Percentiles rank a stretch among this genome's conserved stretches.
Conservation (phyloP, 2,113 vertebrate species). For the Camelus dromedarius region DNA sequence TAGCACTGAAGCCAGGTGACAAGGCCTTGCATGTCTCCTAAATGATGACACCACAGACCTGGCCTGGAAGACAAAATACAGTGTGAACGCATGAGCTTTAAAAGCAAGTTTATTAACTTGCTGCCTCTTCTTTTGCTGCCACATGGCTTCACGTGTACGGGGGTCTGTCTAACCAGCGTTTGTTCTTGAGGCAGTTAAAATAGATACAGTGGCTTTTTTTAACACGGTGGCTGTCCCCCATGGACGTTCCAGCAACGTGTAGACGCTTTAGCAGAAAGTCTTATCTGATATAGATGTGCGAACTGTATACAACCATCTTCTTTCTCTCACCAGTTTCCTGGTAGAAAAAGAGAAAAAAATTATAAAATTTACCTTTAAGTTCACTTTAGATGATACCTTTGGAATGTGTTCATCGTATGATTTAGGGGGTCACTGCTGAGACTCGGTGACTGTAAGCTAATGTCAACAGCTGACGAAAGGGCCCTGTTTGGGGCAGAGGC, state of each 20-base stretch:
- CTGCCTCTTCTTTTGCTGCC: background rate
- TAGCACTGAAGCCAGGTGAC: background rate
- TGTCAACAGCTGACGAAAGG: background rate
- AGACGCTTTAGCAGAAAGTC: background rate
- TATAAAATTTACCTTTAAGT: background rate
- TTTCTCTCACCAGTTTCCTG: background rate
- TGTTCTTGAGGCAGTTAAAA: background rate
- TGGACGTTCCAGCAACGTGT: background rate
- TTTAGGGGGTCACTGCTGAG: background rate
- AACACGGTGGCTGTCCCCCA: background rate
- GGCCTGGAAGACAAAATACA: background rate
- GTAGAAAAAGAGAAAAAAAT: background rate
- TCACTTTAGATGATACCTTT: background rate
- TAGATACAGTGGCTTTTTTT: background rate
- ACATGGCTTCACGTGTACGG: accelerated
- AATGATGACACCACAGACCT: background rate
- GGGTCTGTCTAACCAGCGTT: background rate
- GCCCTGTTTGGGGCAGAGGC: too few relatives aligned
- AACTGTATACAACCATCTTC: background rate
- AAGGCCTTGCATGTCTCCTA: background rate
- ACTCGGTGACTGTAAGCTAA: background rate
- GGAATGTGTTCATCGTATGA: background rate
- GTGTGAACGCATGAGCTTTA: background rate
- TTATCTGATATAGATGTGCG: background rate
- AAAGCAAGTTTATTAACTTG: background rate